Percentiles rank a stretch among this genome's conserved stretches.
phyloP scores from a whole-genome alignment of 2,888 invertebrate genomes.

The Plagiodera versicolora region DNA sequence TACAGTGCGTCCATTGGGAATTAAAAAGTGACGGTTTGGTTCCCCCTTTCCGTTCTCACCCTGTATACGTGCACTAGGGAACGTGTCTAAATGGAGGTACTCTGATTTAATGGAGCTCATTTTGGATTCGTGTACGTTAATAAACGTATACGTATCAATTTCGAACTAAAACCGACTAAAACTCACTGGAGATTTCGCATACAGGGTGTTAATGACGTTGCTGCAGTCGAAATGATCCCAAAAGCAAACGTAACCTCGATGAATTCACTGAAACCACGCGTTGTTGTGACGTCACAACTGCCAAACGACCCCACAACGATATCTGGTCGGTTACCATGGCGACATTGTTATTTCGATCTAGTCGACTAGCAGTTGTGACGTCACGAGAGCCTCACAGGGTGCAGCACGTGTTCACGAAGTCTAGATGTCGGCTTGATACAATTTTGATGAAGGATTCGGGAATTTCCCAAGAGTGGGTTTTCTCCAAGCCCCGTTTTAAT shows the following conservation, averaged over 20 bases:
- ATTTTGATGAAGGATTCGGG: conserved; percentile 21
- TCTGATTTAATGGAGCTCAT: not conserved
- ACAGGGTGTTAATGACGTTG: not conserved
- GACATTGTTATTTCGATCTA: no score
- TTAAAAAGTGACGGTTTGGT: no score
- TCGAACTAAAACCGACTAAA: not conserved
- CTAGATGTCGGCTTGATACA: conserved; percentile 22
- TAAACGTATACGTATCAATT: conserved; percentile 12
- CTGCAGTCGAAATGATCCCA: not conserved
- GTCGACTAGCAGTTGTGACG: no score
- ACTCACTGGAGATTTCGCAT: not conserved
- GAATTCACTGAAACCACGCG: no score
- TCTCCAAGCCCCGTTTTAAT: conserved; percentile 15
- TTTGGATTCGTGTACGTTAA: conserved; percentile 13
- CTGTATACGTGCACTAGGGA: no score
- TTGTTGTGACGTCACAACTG: no score
- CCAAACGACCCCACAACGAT: no score
- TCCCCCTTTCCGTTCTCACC: no score
- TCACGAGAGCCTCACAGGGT: no score
- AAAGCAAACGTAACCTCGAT: no score
- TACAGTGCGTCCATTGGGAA: no score
- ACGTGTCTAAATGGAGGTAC: not conserved
- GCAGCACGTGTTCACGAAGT: not conserved
- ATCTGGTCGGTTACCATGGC: no score
- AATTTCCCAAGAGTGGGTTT: conserved; percentile 20